A percentile compares a stretch with the other conserved stretches of the same genome.
These are phyloP conservation scores for Xestia sexstrigata DNA, from an alignment of 2,888 invertebrate genomes.

Conservation along the genomic window DNA sequence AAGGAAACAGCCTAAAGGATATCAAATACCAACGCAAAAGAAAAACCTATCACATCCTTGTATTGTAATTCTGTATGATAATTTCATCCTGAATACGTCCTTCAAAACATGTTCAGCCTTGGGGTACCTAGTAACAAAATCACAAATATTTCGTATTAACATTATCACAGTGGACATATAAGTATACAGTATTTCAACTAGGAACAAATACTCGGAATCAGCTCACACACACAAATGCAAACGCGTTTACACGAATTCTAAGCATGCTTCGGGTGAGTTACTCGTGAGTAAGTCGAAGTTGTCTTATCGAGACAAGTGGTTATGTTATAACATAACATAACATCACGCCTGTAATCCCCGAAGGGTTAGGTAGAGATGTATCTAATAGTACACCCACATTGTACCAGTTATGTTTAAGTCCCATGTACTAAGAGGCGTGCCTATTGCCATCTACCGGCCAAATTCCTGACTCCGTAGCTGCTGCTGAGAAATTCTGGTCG, in stretches of 20 bases:
- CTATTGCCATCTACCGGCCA: too few relatives aligned
- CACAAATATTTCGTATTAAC: slow-evolving; percentile 19
- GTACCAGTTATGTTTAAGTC: too few relatives aligned
- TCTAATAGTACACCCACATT: too few relatives aligned
- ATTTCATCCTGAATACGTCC: slow-evolving; percentile 6
- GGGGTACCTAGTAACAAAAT: slow-evolving; percentile 10
- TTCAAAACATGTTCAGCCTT: slow-evolving; percentile 6
- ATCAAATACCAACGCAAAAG: slow-evolving; percentile 1
- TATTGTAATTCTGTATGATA: background rate
- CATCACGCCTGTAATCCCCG: too few relatives aligned
- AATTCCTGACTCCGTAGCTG: too few relatives aligned
- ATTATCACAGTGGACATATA: background rate
- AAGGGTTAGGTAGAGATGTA: too few relatives aligned
- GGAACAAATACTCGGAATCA: background rate
- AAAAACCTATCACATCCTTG: background rate
- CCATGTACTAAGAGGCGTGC: too few relatives aligned
- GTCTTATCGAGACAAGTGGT: too few relatives aligned
- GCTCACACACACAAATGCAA: too few relatives aligned
- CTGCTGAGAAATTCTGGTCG: too few relatives aligned
- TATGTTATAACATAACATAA: too few relatives aligned
- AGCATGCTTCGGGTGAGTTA: background rate
- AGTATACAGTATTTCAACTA: background rate
- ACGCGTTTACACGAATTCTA: background rate
- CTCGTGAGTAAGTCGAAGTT: too few relatives aligned
- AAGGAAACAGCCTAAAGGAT: background rate